phyloP scores from a whole-genome alignment of 2,113 vertebrate species.

The Lepus timidus region DNA sequence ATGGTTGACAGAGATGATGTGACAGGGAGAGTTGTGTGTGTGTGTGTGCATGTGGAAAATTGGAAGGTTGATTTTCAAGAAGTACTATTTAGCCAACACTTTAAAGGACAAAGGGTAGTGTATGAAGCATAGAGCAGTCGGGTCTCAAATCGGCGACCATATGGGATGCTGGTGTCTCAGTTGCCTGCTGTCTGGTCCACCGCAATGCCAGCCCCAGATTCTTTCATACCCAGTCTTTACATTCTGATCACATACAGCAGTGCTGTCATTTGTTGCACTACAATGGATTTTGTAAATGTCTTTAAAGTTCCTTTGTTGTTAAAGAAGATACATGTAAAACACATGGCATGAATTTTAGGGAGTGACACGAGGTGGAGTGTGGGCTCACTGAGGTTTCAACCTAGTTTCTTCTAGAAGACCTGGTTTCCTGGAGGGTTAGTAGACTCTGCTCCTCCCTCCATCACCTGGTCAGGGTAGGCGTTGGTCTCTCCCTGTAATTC shows the following conservation, averaged over 20 bases:
- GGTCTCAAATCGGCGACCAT: no score
- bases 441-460: no score
- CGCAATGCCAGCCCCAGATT: background rate
- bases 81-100: background rate
- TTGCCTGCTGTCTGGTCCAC: no score
- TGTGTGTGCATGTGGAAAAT: background rate
- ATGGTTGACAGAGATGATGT: background rate
- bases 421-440: background rate
- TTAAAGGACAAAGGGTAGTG: background rate
- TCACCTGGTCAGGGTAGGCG: background rate
- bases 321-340: background rate
- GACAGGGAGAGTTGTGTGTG: background rate
- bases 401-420: slow-evolving; percentile 48
- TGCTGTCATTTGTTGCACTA: background rate
- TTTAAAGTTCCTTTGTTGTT: background rate
- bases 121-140: background rate
- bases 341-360: background rate
- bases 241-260: background rate
- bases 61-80: background rate
- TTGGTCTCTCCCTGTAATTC: background rate
- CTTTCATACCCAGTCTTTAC: background rate
- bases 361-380: background rate
- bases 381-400: background rate
- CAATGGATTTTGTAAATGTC: background rate
- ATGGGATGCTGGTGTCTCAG: no score